Percentiles rank a stretch among this genome's conserved stretches.
phyloP scores from a whole-genome alignment of 64 coral and sea anemone species.

The Astreopora myriophthalma region DNA sequence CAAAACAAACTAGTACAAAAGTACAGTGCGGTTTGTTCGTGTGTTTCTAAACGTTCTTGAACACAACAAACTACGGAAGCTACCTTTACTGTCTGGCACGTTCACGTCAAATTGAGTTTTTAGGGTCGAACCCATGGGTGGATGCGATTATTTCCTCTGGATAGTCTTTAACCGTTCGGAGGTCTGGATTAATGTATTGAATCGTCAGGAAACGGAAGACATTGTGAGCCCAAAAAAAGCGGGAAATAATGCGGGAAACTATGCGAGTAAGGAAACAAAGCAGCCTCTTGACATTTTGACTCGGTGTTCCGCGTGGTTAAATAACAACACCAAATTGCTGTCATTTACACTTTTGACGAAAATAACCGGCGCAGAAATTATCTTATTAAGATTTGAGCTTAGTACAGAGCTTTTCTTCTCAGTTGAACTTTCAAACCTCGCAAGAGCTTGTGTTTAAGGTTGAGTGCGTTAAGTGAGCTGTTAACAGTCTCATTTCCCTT shows the following conservation, averaged over 20 bases:
- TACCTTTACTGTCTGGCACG: background rate
- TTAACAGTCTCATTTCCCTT: background rate
- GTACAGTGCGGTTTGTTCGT: background rate
- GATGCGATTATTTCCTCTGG: background rate
- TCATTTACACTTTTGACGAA: background rate
- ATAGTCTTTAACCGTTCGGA: background rate
- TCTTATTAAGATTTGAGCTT: background rate
- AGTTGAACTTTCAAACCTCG: background rate
- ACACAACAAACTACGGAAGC: background rate
- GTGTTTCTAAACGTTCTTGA: background rate
- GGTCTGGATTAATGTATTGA: background rate
- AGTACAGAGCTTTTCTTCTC: background rate
- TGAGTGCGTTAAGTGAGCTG: background rate
- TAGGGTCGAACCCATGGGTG: background rate
- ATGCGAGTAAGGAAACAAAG: background rate
- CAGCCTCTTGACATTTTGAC: conserved; percentile 9
- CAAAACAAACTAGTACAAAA: background rate
- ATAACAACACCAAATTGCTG: background rate
- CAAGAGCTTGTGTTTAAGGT: background rate
- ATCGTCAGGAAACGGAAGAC: background rate
- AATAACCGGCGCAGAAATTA: background rate
- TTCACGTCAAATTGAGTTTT: background rate
- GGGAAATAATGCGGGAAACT: background rate
- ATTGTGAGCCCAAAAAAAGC: background rate
- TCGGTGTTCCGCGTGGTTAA: background rate